Evolutionary conservation across 2,888 invertebrate genomes (phyloP).

Genomic region (Pyrocoelia pectoralis): DNA sequence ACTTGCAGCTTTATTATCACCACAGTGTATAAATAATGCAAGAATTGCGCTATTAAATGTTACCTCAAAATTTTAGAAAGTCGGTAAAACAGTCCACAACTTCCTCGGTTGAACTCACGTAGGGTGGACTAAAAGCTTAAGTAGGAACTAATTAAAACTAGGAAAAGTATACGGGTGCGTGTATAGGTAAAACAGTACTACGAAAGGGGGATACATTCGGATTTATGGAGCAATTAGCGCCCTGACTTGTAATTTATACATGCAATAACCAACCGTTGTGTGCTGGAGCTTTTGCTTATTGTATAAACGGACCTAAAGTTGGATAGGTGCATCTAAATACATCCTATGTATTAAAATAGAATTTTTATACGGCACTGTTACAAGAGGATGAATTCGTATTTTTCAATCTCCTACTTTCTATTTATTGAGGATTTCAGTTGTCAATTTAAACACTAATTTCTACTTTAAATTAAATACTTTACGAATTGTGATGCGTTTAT

Average conservation of each 20-base stretch:
- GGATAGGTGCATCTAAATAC: constrained; percentile 22
- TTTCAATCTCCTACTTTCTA: too few species aligned
- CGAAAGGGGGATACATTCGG: constrained; percentile 43
- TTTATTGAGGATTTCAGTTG: too few species aligned
- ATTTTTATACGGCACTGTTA: too few species aligned
- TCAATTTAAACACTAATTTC: too few species aligned
- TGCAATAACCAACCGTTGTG: constrained; percentile 46
- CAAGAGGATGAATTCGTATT: too few species aligned
- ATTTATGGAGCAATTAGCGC: constrained; percentile 53
- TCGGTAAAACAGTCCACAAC: constrained; percentile 29
- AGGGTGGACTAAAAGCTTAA: constrained; percentile 34
- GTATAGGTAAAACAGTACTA: constrained; percentile 32
- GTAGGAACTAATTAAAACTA: constrained; percentile 47
- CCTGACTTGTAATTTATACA: constrained; percentile 52
- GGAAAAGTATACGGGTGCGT: constrained; percentile 44
- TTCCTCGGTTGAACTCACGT: constrained; percentile 18
- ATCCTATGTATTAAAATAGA: too few species aligned
- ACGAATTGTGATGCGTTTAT: too few species aligned
- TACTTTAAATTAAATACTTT: too few species aligned
- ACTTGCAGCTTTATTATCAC: constrained; percentile 30
- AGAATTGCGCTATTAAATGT: constrained; percentile 20
- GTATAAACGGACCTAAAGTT: constrained; percentile 31
- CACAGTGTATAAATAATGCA: constrained; percentile 27
- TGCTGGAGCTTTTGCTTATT: constrained; percentile 34
- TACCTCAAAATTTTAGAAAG: constrained; percentile 33